These are phyloP conservation scores for Drosophila heteroneura DNA, from an alignment of 2,888 invertebrate species.

Conservation along the genomic window DNA sequence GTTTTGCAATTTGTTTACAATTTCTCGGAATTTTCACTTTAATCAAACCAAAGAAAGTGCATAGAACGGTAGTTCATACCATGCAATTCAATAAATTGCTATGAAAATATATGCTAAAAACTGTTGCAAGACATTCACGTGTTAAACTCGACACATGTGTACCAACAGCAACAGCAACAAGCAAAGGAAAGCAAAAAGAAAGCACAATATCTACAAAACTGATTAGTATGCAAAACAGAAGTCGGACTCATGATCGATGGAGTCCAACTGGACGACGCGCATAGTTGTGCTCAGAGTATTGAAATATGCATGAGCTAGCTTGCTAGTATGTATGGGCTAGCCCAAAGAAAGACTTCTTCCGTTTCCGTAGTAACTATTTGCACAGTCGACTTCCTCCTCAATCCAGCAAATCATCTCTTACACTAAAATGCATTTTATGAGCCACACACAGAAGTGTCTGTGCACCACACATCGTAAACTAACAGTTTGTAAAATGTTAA, in stretches of 20 bases:
- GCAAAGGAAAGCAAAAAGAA: constrained; percentile 29
- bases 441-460: constrained; percentile 66
- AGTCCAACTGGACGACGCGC: constrained; percentile 63
- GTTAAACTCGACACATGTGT: constrained; percentile 45
- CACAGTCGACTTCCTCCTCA: neutral
- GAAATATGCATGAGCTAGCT: constrained; percentile 70
- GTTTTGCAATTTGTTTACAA: constrained; percentile 35
- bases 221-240: constrained; percentile 50
- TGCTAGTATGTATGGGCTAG: neutral
- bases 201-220: constrained; percentile 39
- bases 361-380: constrained; percentile 64
- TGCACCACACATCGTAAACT: constrained; percentile 79
- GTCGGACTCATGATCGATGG: constrained; percentile 34
- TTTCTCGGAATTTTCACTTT: constrained; percentile 10
- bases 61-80: constrained; percentile 56
- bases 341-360: constrained; percentile 76
- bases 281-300: constrained; percentile 39
- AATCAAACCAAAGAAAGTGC: constrained; percentile 43
- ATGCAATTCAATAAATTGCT: constrained; percentile 37
- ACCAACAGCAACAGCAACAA: neutral
- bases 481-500: constrained; percentile 78
- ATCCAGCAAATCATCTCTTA: neutral
- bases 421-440: constrained; percentile 36
- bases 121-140: constrained; percentile 66
- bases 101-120: constrained; percentile 65